Conservation (phyloP, 2,113 vertebrate genomes). For the Larimichthys polyactis region DNA sequence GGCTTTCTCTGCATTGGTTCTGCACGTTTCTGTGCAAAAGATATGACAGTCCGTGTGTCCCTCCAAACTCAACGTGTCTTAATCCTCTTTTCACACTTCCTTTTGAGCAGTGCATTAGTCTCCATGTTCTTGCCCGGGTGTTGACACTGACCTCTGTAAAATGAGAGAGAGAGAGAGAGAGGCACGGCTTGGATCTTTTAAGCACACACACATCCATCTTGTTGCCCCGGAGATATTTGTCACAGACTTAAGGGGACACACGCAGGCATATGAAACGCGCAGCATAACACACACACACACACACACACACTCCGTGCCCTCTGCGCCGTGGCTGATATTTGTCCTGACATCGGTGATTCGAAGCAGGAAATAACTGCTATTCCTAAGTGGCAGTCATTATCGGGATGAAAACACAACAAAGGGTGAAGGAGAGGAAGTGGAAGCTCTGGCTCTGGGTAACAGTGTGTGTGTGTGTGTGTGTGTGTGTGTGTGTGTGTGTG, state of each 20-base stretch:
- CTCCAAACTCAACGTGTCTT: background rate
- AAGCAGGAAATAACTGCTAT: constrained; percentile 73
- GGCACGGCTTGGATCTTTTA: constrained; percentile 36
- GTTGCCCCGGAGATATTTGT: constrained; percentile 62
- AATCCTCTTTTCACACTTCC: background rate
- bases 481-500: background rate
- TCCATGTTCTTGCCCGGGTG: constrained; percentile 27
- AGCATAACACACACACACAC: constrained; percentile 12
- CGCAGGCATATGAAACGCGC: constrained; percentile 36
- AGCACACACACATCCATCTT: constrained; percentile 64
- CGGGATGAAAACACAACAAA: constrained; percentile 64
- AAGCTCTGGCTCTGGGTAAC: constrained; percentile 18
- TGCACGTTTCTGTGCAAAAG: background rate
- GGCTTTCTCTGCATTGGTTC: background rate
- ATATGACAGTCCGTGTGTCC: background rate
- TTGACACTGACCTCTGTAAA: constrained; percentile 65
- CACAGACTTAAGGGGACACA: constrained; percentile 15
- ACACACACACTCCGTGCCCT: constrained; percentile 14
- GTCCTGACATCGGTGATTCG: constrained; percentile 56
- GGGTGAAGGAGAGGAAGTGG: constrained; percentile 52
- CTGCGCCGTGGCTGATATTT: constrained; percentile 46
- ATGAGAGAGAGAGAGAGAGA: constrained; percentile 23
- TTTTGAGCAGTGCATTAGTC: constrained; percentile 40
- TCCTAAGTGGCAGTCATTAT: constrained; percentile 64
- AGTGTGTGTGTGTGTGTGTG: background rate